Evolutionary conservation across 1,140 invertebrate genomes (phyloP), one percentile per base, ranked within the genome.

Genomic region (Dryas iulia): DNA sequence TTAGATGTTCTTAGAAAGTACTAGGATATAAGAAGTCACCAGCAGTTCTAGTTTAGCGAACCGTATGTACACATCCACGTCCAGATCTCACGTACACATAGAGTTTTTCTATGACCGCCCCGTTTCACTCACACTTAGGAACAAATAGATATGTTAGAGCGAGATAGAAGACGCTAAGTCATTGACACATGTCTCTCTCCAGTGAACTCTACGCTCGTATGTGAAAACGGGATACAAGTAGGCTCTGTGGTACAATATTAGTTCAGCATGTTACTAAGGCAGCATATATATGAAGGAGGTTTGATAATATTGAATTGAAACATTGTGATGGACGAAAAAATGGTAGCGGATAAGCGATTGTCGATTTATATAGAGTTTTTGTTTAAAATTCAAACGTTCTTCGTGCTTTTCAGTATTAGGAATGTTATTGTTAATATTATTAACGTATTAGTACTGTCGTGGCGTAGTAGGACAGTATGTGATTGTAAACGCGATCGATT

Each of bases 1-100:
- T 87, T 89, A 89, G 87, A 89, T 73, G 85, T 85, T 87, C 85
- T 89, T 89, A 89, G 87, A 87, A 89, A 82, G 74, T 84, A 89
- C 87, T 79, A 89, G 85, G 87, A 69, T 62, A 78, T 76, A 71
- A 89, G 79, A 77, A 85, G 64, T 62, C 57, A 31, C 62, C 68
- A 87, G 81, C 62, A 81, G 75, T 81, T 86, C 74, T 81, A 82
- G 74, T 61, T 75, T 81, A 75, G 81, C 78, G 63, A 76, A 74
- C 74, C 78, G 78, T 84, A 82, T 78, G 78, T 83, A 77, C 69
- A 82, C 84, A 76, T 69, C 79, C 79, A 77, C 73, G 74, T 79
- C 80, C 77, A 81, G 73, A 79, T 64, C 74, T 72, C 81, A 84
- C 77, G 76, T 77, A 73, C 78, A 80, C 72, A 69, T 74, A 80